Base-by-base conservation (phyloP, 1,140 invertebrate genomes). In the Odontomachus brunneus region DNA sequence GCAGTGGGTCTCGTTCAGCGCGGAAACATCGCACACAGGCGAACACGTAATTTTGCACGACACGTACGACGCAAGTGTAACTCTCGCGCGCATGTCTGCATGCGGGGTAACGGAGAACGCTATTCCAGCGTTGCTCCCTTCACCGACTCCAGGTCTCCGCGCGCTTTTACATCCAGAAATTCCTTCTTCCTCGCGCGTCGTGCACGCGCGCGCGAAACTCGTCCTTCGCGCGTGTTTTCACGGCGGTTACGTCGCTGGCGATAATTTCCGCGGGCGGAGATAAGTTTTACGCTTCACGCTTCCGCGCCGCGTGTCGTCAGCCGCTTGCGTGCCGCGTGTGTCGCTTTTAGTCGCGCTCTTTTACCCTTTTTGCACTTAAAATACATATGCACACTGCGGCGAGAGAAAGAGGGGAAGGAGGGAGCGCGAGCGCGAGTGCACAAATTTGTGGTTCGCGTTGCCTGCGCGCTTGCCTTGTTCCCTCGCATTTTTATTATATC, bases 121-220 rank as follows among this genome's bases (percentile, higher is more conserved):
- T 59, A 63, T 49, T 33, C 29, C 29, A 5, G 29, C 2, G 5
- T 26, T 33, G 17, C 49, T 33, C 44, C 84, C 57, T 33, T 17
- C 83, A 86, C 83, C 83, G 83, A 76, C 83, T 83, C 57, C 26
- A n/a, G 51, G 33, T 55, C 84, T 87, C 75, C 74, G 84, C 69
- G 60, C 82, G 78, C 62, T 86, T 87, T 87, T 87, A 86, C 71
- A 49, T 51, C 12, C 38, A 33, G 60, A 57, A 86, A 82, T 82
- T 81, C 81, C 62, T 72, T n/a, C n/a, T n/a, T n/a, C n/a, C n/a
- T n/a, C n/a, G n/a, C n/a, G n/a, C n/a, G n/a, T n/a, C 84, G 80
- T 65, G 22, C 80, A 66, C 17, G 33, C 60, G 80, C 19, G 19
- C 22, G 14, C 63, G 17, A 83, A 84, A 67, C 76, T 55, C 51